Conservation (phyloP, 2,797 vertebrate species). For the Coluber constrictor region DNA sequence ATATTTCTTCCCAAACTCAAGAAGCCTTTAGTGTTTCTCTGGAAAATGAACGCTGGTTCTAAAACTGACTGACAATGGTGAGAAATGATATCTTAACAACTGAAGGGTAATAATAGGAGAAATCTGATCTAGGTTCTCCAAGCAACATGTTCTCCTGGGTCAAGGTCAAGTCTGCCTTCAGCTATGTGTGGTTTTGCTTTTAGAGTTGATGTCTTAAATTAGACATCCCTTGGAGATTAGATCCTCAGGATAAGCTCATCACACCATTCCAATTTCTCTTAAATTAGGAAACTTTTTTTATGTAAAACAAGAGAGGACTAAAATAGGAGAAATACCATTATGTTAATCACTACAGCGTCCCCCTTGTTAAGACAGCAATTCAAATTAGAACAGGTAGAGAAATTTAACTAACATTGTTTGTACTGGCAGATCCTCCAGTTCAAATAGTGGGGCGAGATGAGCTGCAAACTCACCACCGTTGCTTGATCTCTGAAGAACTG, state of each 20-base stretch:
- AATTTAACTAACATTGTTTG: slow-evolving; percentile 26
- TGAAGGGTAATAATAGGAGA: background rate
- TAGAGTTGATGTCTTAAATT: background rate
- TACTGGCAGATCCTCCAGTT: slow-evolving; percentile 77
- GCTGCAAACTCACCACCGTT: slow-evolving; percentile 69
- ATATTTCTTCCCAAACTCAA: background rate
- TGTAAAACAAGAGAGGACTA: background rate
- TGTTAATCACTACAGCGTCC: background rate
- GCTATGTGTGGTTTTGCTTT: background rate
- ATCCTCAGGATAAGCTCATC: background rate
- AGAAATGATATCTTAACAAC: background rate
- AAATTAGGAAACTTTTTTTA: background rate
- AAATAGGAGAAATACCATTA: background rate
- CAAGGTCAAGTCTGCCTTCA: background rate
- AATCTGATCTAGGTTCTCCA: background rate
- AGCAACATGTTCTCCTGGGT: background rate
- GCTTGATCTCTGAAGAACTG: slow-evolving; percentile 83
- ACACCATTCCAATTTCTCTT: background rate
- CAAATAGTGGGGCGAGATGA: slow-evolving; percentile 77
- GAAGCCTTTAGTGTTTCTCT: background rate
- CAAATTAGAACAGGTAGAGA: background rate
- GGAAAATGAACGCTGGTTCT: background rate
- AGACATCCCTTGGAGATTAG: background rate
- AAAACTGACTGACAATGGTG: background rate
- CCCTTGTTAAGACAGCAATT: background rate